Percentiles rank a stretch among this genome's conserved stretches.
Evolutionary conservation across 2,797 vertebrate species (phyloP).

Genomic region (Morelia viridis): DNA sequence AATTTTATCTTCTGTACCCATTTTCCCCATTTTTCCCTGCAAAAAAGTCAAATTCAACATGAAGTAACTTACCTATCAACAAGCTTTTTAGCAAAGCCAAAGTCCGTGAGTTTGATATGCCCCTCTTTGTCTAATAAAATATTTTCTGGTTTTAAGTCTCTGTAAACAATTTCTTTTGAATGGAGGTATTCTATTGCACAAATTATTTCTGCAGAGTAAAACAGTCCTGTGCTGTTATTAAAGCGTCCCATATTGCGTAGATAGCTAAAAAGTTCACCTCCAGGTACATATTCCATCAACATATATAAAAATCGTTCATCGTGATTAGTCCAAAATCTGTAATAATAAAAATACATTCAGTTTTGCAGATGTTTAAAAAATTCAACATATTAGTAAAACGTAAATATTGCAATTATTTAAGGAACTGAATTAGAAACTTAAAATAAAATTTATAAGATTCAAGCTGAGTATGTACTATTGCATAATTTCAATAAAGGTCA

Average conservation of each 20-base stretch:
- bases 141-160: conserved; percentile 97
- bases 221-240: conserved; percentile 84
- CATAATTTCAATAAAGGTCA: neutral
- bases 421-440: neutral
- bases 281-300: conserved; percentile 95
- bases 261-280: conserved; percentile 95
- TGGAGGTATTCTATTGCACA: conserved; percentile 97
- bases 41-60: neutral
- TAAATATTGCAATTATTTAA: neutral
- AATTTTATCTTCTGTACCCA: neutral
- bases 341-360: conserved; percentile 6
- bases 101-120: conserved; percentile 95
- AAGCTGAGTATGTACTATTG: neutral
- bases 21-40: neutral
- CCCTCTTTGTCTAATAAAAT: conserved; percentile 93
- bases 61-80: conserved; percentile 83
- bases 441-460: neutral
- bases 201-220: conserved; percentile 90
- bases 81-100: conserved; percentile 96
- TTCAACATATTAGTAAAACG: neutral
- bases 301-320: conserved; percentile 94
- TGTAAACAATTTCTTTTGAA: conserved; percentile 90
- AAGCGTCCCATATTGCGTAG: conserved; percentile 91
- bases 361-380: neutral
- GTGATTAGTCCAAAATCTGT: conserved; percentile 93